Evolutionary conservation across 1,140 invertebrate genomes (phyloP).

Genomic region (Macrocentrus cingulum): DNA sequence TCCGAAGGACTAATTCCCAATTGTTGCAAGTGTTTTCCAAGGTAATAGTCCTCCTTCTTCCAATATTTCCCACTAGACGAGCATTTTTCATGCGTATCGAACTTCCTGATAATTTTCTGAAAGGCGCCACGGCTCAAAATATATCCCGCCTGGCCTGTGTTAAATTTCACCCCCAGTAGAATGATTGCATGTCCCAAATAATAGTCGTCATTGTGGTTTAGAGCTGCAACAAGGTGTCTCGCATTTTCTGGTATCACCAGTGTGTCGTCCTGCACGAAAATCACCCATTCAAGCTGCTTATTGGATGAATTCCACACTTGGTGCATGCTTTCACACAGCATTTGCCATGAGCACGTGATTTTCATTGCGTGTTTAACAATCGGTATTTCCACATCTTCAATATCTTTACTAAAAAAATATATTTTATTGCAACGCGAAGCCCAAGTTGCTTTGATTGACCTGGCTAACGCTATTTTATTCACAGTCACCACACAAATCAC

Average conservation of each 20-base stretch:
- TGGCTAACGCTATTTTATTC: constrained; percentile 43
- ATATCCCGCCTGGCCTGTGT: constrained; percentile 59
- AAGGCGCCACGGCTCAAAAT: constrained; percentile 56
- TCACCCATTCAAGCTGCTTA: constrained; percentile 48
- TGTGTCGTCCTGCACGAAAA: constrained; percentile 59
- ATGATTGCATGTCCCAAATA: constrained; percentile 59
- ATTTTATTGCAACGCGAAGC: constrained; percentile 48
- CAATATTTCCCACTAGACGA: constrained; percentile 56
- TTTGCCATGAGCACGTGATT: constrained; percentile 55
- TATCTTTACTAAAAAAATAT: constrained; percentile 44
- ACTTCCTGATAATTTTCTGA: constrained; percentile 44
- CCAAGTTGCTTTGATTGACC: constrained; percentile 49
- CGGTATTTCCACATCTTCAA: constrained; percentile 31
- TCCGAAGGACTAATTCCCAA: constrained; percentile 56
- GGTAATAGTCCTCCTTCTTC: constrained; percentile 63
- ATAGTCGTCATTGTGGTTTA: constrained; percentile 48
- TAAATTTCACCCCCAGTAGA: constrained; percentile 60
- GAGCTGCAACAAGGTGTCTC: constrained; percentile 49
- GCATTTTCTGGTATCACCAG: constrained; percentile 59
- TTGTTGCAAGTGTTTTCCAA: constrained; percentile 58
- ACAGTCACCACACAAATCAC: constrained; percentile 51
- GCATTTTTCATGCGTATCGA: constrained; percentile 53
- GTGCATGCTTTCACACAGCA: constrained; percentile 53
- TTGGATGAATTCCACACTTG: constrained; percentile 41
- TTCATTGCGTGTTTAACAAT: constrained; percentile 44